Evolutionary conservation across 2,888 invertebrate genomes (phyloP).

Genomic region (Sinodicranocentrus sp.): DNA sequence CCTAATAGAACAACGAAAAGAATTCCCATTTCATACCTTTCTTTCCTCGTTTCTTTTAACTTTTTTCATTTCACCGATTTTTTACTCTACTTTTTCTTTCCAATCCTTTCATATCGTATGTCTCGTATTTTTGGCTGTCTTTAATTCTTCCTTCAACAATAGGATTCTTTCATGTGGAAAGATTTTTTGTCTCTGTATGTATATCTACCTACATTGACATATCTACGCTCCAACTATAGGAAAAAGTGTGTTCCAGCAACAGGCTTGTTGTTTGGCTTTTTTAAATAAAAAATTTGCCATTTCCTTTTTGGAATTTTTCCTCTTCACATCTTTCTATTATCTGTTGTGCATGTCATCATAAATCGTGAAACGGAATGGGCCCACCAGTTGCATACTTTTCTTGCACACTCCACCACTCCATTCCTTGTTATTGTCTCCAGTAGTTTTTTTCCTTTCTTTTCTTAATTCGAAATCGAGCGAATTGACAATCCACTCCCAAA

Average conservation of each 20-base stretch:
- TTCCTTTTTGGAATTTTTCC: conserved; percentile 49
- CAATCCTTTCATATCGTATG: conserved; percentile 21
- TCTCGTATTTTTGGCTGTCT: background rate
- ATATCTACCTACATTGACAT: too few species aligned
- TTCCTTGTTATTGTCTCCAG: background rate
- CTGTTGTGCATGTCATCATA: conserved; percentile 59
- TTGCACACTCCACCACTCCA: background rate
- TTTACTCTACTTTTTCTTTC: too few species aligned
- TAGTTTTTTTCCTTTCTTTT: conserved; percentile 19
- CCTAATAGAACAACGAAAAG: conserved; percentile 29
- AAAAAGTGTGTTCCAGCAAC: background rate
- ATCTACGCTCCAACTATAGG: too few species aligned
- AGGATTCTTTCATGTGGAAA: conserved; percentile 49
- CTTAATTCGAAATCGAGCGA: too few species aligned
- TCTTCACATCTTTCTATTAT: conserved; percentile 55
- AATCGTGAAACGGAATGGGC: conserved; percentile 55
- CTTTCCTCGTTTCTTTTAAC: conserved; percentile 24
- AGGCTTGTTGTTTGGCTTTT: background rate
- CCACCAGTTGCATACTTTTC: conserved; percentile 56
- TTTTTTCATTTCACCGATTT: conserved; percentile 53
- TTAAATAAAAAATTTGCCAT: conserved; percentile 34
- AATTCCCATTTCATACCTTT: conserved; percentile 59
- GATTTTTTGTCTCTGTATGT: background rate
- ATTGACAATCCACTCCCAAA: too few species aligned
- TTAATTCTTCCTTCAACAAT: conserved; percentile 37